Percentiles rank a stretch among this genome's conserved stretches.
Conservation (phyloP, 2,113 vertebrate genomes). For the Galbula dea region DNA sequence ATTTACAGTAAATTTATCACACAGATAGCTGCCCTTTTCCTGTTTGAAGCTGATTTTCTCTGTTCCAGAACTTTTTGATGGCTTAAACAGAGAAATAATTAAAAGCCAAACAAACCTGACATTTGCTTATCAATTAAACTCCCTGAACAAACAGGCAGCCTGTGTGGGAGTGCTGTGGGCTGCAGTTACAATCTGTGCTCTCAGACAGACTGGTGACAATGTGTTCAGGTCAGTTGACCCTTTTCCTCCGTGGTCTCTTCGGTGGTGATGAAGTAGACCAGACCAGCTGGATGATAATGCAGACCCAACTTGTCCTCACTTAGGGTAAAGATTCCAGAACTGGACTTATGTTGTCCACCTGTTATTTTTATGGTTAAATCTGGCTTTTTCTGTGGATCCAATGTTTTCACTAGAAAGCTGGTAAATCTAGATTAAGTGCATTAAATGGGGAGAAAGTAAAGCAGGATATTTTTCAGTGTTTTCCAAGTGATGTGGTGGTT, state of each 20-base stretch:
- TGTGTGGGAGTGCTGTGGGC: not conserved
- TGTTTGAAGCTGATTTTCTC: not conserved
- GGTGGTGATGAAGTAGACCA: accelerated
- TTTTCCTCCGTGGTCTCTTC: not conserved
- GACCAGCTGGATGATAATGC: not conserved
- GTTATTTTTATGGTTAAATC: not conserved
- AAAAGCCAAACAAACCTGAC: not conserved
- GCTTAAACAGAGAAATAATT: not conserved
- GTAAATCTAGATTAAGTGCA: not conserved
- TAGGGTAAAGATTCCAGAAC: not conserved
- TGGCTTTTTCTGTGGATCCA: not conserved
- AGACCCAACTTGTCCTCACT: not conserved
- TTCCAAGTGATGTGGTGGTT: not conserved
- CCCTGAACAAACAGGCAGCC: not conserved
- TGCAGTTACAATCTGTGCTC: not conserved
- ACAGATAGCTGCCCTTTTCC: not conserved
- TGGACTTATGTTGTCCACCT: not conserved
- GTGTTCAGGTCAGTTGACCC: not conserved
- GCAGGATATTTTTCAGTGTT: not conserved
- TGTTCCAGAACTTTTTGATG: not conserved
- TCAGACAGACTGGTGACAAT: not conserved
- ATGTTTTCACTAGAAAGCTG: not conserved
- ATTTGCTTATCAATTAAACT: conserved; percentile 17
- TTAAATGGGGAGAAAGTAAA: not conserved
- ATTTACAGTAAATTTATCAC: not conserved